Evolutionary conservation across 1,140 invertebrate genomes (phyloP), one percentile per base, ranked within the genome.

Genomic region (Drosophila bipectinata): DNA sequence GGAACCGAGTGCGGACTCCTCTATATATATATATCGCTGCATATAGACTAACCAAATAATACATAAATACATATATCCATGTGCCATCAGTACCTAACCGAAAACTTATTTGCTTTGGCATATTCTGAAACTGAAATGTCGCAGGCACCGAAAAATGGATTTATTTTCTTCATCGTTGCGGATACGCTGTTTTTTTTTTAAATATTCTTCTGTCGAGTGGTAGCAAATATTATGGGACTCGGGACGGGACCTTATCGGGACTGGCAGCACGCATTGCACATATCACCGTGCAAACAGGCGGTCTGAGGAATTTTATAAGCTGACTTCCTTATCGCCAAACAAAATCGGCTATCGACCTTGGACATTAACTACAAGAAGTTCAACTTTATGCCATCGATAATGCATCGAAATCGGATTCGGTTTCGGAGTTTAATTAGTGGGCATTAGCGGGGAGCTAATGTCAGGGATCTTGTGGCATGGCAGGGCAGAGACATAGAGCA

Each of bases 51-150:
- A 30, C 52, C 44, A 51, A 30, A 53, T 45, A 41, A 41, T 69
- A 47, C 7, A 37, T 51, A 14, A 24, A 12, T 72, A 67, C 18
- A 51, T 41, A 67, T 28, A 51, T 41, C 49, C 58, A 63, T 62
- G 52, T 51, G 48, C 30, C 34, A 18, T 61, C 48, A 28, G 15
- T 44, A 62, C 53, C 53, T 58, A 58, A 32, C 37, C 26, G 26
- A 57, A 49, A 57, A 69, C 18, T 39, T 83, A 76, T 83, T 84
- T 83, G 77, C 80, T 84, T 79, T 84, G 80, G 80, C 72, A 79
- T 84, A 72, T 69, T 24, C 26, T 59, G 34, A 71, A 72, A 64
- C 26, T 59, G 34, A 71, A 72, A 64, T 81, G 79, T 81, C 78
- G 79, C 79, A 81, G 79, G 62, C 64, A 80, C 54, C 61, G 58